These are phyloP conservation scores for Centropus unirufus DNA, from an alignment of 2,113 vertebrate genomes.

Conservation along the genomic window DNA sequence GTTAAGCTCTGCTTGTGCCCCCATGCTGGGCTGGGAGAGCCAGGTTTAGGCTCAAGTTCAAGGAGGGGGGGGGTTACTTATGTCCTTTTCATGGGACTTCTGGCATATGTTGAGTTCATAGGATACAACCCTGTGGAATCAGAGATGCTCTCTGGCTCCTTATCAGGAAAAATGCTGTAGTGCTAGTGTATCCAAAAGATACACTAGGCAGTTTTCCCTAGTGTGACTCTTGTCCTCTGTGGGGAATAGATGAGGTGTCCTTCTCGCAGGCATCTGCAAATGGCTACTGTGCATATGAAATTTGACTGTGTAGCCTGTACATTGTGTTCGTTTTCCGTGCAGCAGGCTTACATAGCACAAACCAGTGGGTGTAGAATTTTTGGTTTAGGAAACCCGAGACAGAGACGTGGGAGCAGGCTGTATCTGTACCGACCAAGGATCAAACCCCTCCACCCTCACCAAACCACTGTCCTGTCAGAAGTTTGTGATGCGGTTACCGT, in stretches of 20 bases:
- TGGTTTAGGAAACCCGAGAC: not conserved
- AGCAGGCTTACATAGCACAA: not conserved
- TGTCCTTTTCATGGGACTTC: not conserved
- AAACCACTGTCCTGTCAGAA: not conserved
- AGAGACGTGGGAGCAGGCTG: not conserved
- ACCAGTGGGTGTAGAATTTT: accelerated
- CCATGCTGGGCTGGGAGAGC: not conserved
- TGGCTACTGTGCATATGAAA: not conserved
- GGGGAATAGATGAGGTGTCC: not conserved
- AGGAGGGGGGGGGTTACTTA: not conserved
- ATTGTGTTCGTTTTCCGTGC: not conserved
- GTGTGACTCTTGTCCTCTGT: not conserved
- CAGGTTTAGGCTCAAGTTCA: not conserved
- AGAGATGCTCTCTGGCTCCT: not conserved
- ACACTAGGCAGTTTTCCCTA: not conserved
- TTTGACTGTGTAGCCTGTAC: not conserved
- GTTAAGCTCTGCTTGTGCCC: not conserved
- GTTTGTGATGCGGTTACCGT: not conserved
- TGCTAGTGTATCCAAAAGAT: not conserved
- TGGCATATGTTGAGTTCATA: not conserved
- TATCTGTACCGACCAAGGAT: not conserved
- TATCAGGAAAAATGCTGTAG: not conserved
- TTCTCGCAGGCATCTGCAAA: not conserved
- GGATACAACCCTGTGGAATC: not conserved
- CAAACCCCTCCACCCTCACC: not conserved